phyloP scores from a whole-genome alignment of 1,140 invertebrate species.

The Rhagoletis pomonella region DNA sequence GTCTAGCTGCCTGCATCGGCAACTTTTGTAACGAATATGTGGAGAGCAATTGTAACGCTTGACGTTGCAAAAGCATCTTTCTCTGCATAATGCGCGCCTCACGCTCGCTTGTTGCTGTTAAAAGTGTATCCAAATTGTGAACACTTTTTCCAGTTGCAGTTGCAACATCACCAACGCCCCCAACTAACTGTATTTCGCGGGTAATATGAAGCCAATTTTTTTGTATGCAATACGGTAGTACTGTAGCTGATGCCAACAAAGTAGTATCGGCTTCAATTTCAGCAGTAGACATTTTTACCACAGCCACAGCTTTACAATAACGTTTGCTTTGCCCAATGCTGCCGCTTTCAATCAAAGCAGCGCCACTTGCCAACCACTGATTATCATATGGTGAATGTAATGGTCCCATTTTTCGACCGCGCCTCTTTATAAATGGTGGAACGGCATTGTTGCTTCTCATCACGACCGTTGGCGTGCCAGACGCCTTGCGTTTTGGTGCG shows the following conservation, averaged over 20 bases:
- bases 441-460: not conserved
- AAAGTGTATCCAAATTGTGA: not conserved
- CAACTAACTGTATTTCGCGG: conserved; percentile 24
- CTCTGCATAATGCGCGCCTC: conserved; percentile 69
- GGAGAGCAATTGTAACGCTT: conserved; percentile 68
- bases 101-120: conserved; percentile 53
- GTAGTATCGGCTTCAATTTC: conserved; percentile 54
- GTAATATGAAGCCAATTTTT: conserved; percentile 62
- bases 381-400: conserved; percentile 5
- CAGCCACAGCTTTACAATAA: conserved; percentile 45
- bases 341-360: not conserved
- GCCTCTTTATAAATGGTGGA: not conserved
- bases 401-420: not conserved
- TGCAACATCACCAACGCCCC: not conserved
- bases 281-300: conserved; percentile 50
- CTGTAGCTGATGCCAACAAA: conserved; percentile 19
- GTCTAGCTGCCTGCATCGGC: conserved; percentile 64
- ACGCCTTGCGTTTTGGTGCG: conserved; percentile 38
- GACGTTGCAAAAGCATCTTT: conserved; percentile 64
- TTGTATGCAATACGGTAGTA: conserved; percentile 70
- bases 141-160: conserved; percentile 18
- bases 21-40: conserved; percentile 64
- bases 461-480: conserved; percentile 5
- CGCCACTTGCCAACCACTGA: conserved; percentile 20
- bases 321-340: not conserved